Conservation (phyloP, 2,113 vertebrate species). For the Loxodonta africana region DNA sequence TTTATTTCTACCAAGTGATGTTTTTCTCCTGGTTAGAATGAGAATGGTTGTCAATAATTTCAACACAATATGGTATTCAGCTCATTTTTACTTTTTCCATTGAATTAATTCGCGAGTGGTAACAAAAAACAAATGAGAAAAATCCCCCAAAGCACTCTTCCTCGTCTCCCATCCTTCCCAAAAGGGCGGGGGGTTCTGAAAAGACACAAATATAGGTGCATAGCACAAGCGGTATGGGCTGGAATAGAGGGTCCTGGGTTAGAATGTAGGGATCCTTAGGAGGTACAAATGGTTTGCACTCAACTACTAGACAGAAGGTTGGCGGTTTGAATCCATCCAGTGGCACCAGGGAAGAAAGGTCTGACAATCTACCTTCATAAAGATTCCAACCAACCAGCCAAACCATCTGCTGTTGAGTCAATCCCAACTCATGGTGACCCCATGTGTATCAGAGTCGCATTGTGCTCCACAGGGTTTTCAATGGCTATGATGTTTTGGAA, state of each 20-base stretch:
- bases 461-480: not conserved
- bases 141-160: not conserved
- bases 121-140: slow-evolving; percentile 51
- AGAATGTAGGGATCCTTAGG: not conserved
- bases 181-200: not conserved
- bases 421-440: no score
- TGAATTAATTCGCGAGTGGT: slow-evolving; percentile 56
- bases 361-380: no score
- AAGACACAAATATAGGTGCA: not conserved
- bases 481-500: not conserved
- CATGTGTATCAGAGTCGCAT: not conserved
- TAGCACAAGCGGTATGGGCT: not conserved
- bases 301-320: not conserved
- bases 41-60: slow-evolving; percentile 61
- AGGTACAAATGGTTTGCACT: not conserved
- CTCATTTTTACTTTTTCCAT: slow-evolving; percentile 45
- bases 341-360: not conserved
- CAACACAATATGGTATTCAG: slow-evolving; percentile 29
- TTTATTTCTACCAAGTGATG: slow-evolving; percentile 66
- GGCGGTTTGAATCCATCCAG: not conserved
- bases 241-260: not conserved
- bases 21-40: slow-evolving; percentile 59
- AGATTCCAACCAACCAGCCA: no score
- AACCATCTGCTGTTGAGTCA: no score
- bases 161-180: not conserved